A percentile compares a stretch with the other conserved stretches of the same genome.
Evolutionary conservation across 2,113 vertebrate genomes (phyloP).

Genomic region (Ameiurus melas): DNA sequence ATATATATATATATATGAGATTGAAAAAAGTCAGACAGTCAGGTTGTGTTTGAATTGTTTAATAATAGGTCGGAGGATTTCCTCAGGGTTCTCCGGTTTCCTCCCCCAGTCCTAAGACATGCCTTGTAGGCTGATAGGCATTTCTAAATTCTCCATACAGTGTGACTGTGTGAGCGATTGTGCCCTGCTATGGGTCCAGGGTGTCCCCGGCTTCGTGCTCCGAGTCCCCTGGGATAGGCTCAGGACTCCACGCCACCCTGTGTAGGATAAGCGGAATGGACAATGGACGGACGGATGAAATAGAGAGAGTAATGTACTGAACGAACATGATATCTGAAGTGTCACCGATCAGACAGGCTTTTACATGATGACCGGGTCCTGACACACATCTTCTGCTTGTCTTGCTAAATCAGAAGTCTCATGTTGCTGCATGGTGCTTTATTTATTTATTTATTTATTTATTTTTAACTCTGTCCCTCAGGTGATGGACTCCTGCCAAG

Average conservation of each 20-base stretch:
- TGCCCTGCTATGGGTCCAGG: too few relatives aligned
- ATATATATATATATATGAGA: neutral
- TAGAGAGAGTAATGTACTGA: neutral
- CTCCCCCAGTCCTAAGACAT: too few relatives aligned
- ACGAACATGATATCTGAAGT: constrained; percentile 13
- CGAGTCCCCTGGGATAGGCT: too few relatives aligned
- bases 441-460: too few relatives aligned
- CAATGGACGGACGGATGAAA: neutral
- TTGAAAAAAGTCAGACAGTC: neutral
- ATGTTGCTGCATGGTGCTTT: neutral
- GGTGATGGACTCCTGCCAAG: constrained; percentile 33
- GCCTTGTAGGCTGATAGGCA: too few relatives aligned
- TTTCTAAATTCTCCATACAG: too few relatives aligned
- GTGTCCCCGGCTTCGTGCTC: too few relatives aligned
- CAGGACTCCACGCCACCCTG: too few relatives aligned
- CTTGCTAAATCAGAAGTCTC: constrained; percentile 10
- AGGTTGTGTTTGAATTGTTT: neutral
- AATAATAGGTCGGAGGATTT: neutral
- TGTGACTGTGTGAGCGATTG: too few relatives aligned
- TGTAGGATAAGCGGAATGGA: too few relatives aligned
- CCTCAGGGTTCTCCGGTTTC: too few relatives aligned
- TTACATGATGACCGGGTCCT: constrained; percentile 18
- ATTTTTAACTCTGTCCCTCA: constrained; percentile 15
- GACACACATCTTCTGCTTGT: constrained; percentile 28
- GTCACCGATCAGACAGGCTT: constrained; percentile 40